These are phyloP conservation scores for Drosophila mimetica DNA, from an alignment of 2,888 invertebrate genomes.

Conservation along the genomic window DNA sequence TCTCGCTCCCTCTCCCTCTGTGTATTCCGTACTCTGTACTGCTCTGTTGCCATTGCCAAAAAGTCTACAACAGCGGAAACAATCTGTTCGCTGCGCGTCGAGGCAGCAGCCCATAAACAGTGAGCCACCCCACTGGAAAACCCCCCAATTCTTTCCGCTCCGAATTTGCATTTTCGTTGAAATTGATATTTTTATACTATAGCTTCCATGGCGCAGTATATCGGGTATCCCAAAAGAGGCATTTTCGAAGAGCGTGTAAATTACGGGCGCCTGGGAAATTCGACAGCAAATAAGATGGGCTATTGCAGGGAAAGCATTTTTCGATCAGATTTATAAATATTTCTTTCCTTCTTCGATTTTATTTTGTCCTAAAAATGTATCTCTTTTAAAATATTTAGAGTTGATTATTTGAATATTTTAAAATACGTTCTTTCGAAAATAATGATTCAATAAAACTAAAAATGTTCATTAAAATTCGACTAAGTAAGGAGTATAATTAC, in stretches of 20 bases:
- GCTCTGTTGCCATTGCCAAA: conserved; percentile 69
- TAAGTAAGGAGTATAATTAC: no score
- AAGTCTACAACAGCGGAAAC: conserved; percentile 73
- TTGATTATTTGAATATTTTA: no score
- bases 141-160: conserved; percentile 34
- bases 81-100: conserved; percentile 76
- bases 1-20: conserved; percentile 9
- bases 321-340: neutral
- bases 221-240: conserved; percentile 34
- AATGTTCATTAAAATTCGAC: no score
- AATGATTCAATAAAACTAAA: no score
- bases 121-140: conserved; percentile 4
- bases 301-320: neutral
- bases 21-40: conserved; percentile 13
- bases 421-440: no score
- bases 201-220: conserved; percentile 14
- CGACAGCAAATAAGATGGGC: neutral
- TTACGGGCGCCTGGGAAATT: conserved; percentile 52
- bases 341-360: no score
- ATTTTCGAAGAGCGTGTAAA: conserved; percentile 61
- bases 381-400: no score
- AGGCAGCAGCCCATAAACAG: conserved; percentile 76
- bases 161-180: conserved; percentile 75
- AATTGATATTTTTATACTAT: conserved; percentile 68
- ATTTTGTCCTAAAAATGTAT: neutral